Conservation (phyloP, 2,113 vertebrate genomes). For the Hemichromis elongatus region DNA sequence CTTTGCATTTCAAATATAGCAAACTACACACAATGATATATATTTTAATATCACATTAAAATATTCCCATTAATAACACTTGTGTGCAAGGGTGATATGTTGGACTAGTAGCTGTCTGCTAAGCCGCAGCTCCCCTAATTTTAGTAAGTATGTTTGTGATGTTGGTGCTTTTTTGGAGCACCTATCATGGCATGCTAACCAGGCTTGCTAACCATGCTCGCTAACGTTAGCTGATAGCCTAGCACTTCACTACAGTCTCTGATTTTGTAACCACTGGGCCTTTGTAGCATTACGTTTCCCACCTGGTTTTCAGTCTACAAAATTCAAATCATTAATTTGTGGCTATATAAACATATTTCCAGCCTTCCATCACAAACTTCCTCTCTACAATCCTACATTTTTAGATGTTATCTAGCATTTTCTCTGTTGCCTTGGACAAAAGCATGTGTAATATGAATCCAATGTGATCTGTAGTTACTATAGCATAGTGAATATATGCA, state of each 20-base stretch:
- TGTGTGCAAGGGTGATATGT: neutral
- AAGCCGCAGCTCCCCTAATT: neutral
- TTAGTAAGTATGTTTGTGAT: neutral
- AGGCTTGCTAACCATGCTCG: neutral
- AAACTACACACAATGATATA: neutral
- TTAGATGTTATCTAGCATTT: neutral
- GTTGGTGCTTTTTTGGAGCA: neutral
- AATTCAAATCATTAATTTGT: neutral
- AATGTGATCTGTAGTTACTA: neutral
- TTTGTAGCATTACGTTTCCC: rapidly evolving
- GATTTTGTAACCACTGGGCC: neutral
- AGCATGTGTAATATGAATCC: neutral
- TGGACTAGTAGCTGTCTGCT: neutral
- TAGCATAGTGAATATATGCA: neutral
- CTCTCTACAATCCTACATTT: neutral
- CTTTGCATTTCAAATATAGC: neutral
- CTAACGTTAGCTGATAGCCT: neutral
- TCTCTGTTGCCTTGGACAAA: neutral
- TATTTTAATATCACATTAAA: neutral
- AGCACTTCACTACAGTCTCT: neutral
- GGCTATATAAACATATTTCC: neutral
- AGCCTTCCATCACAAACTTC: neutral
- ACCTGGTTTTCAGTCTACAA: neutral
- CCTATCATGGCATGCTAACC: neutral
- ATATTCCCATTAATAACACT: neutral